phyloP scores from a whole-genome alignment of 2,888 invertebrate genomes.

The Dryadula phaetusa region DNA sequence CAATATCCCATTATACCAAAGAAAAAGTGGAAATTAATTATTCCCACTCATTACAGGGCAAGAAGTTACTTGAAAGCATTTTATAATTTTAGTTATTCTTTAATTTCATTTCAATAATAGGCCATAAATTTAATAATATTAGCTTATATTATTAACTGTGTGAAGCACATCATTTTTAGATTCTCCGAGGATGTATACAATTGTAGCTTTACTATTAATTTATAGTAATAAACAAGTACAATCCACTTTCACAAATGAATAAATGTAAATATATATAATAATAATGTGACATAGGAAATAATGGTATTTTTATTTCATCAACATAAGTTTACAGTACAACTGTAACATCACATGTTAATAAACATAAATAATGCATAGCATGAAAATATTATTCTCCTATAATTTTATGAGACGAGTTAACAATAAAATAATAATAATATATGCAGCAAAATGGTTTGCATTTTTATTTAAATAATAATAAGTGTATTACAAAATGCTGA shows the following conservation, averaged over 20 bases:
- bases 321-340: neutral
- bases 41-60: slow-evolving; percentile 25
- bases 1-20: slow-evolving; percentile 36
- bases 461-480: slow-evolving; percentile 35
- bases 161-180: neutral
- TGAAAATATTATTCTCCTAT: slow-evolving; percentile 17
- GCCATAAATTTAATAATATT: slow-evolving; percentile 32
- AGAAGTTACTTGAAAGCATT: slow-evolving; percentile 8
- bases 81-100: slow-evolving; percentile 24
- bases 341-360: slow-evolving; percentile 1
- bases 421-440: slow-evolving; percentile 31
- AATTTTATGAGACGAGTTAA: slow-evolving; percentile 29
- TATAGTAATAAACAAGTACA: slow-evolving; percentile 1
- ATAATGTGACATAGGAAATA: neutral
- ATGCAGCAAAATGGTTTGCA: slow-evolving; percentile 26
- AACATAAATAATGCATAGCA: slow-evolving; percentile 11
- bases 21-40: slow-evolving; percentile 32
- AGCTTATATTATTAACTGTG: neutral
- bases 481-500: slow-evolving; percentile 52
- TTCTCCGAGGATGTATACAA: slow-evolving; percentile 2
- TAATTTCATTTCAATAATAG: slow-evolving; percentile 31
- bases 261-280: neutral
- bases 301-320: neutral
- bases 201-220: slow-evolving; percentile 5
- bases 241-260: neutral